Base-by-base conservation (phyloP, 2,888 invertebrate species). In the Caenorhabditis drosophilae region DNA sequence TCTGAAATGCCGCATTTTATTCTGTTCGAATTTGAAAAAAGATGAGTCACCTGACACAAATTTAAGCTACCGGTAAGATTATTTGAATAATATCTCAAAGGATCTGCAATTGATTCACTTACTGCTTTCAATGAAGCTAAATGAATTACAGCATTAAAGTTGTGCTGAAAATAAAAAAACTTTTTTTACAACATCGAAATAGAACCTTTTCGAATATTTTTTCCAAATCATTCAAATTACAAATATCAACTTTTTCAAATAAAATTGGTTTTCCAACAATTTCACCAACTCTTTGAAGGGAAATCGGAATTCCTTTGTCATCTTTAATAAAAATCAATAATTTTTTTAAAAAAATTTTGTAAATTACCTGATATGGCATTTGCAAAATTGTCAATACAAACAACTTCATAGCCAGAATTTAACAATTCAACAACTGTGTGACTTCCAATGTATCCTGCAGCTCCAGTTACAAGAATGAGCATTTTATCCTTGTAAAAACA, bases 371-470 rank as follows among this genome's bases (percentile, higher is more conserved):
- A 88, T 1, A 91, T 91, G 16, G 92, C 90, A 84, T 96, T 96
- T 46, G 89, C 89, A 81, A 95, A 91, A 87, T 96, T 97, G 85
- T 96, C 96, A 67, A 95, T 89, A 16, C 92, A 91, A 25, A 95
- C 89, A 58, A 93, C 92, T 67, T 89, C 89, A 84, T 92, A 92
- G 1, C 91, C 92, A 12, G 90, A 90, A 70, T 91, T 88, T 11
- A 94, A 85, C 49, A 97, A 88, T 83, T 94, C 93, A 40, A 96
- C 89, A 23, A 94, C 90, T 62, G 92, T 91, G 83, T 97, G 97
- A 78, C 92, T 93, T 50, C 95, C 96, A 71, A 97, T 93, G 86
- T 93, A 97, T n/a, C 96, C 96, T 7, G 95, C 95, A 16, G 94
- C 96, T 22, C 96, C 96, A 12, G 95, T 95, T 62, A 97, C 93